Evolutionary conservation across 2,888 invertebrate species (phyloP).

Genomic region (Stictocephala bisonia): DNA sequence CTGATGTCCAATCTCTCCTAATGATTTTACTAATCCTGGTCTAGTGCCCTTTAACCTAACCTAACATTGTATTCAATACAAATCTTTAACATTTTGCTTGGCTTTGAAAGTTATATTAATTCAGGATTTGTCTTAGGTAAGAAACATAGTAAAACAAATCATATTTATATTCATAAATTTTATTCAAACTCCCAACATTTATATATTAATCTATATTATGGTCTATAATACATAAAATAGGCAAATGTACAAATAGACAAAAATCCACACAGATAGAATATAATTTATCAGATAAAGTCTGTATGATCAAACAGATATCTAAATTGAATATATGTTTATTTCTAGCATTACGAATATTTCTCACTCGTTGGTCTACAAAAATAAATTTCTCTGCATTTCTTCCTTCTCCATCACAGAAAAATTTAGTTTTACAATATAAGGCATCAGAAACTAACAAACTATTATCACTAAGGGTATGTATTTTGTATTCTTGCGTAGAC

Average conservation of each 20-base stretch:
- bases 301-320: conserved; percentile 42
- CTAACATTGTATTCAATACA: too few relatives aligned
- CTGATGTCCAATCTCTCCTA: too few relatives aligned
- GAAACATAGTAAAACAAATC: too few relatives aligned
- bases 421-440: conserved; percentile 32
- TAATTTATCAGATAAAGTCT: conserved; percentile 18
- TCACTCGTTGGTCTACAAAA: conserved; percentile 41
- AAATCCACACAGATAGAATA: conserved; percentile 39
- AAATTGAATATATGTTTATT: conserved; percentile 40
- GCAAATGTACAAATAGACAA: conserved; percentile 43
- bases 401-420: conserved; percentile 45
- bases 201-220: conserved; percentile 52
- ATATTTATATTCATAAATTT: conserved; percentile 51
- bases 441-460: too few relatives aligned
- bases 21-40: too few relatives aligned
- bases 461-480: too few relatives aligned
- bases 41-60: too few relatives aligned
- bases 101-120: too few relatives aligned
- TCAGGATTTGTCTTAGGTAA: too few relatives aligned
- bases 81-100: too few relatives aligned
- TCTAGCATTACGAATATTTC: conserved; percentile 21
- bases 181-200: conserved; percentile 55
- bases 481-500: too few relatives aligned
- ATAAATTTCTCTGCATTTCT: conserved; percentile 42
- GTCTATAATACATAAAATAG: conserved; percentile 42